These are phyloP conservation scores for Perca flavescens DNA, from an alignment of 2,113 vertebrate species.

Conservation along the genomic window DNA sequence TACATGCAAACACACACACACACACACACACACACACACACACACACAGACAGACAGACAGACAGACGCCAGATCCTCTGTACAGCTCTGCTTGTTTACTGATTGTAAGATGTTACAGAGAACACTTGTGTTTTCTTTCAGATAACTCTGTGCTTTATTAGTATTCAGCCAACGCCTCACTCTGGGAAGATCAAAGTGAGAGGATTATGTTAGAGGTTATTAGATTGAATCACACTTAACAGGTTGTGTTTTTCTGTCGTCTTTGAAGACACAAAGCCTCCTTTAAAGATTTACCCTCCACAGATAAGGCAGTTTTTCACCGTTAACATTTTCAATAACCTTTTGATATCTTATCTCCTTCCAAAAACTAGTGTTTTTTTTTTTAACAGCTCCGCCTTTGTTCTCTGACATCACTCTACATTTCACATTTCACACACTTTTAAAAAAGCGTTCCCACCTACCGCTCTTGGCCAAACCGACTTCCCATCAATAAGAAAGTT, in stretches of 20 bases:
- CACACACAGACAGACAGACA: neutral
- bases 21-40: neutral
- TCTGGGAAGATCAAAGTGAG: slow-evolving; percentile 26
- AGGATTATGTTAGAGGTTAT: slow-evolving; percentile 50
- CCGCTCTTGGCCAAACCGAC: slow-evolving; percentile 8
- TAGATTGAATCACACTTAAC: slow-evolving; percentile 51
- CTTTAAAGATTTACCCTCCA: slow-evolving; percentile 16
- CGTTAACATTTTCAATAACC: slow-evolving; percentile 21
- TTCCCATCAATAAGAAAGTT: slow-evolving; percentile 54
- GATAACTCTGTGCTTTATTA: slow-evolving; percentile 12
- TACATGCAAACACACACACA: neutral
- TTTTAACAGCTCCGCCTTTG: slow-evolving; percentile 4
- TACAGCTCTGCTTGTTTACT: neutral
- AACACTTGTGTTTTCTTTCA: slow-evolving; percentile 10
- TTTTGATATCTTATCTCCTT: slow-evolving; percentile 36
- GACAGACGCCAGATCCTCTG: neutral
- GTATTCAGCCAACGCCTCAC: slow-evolving; percentile 37
- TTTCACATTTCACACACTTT: slow-evolving; percentile 30
- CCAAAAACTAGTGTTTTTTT: neutral
- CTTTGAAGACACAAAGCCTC: slow-evolving; percentile 45
- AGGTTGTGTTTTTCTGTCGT: slow-evolving; percentile 34
- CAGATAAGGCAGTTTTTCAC: slow-evolving; percentile 33
- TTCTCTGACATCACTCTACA: slow-evolving; percentile 34
- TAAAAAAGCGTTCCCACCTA: slow-evolving; percentile 14
- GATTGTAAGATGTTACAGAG: slow-evolving; percentile 16